Evolutionary conservation across 2,797 vertebrate genomes (phyloP).

Genomic region (Falco novaeseelandiae): DNA sequence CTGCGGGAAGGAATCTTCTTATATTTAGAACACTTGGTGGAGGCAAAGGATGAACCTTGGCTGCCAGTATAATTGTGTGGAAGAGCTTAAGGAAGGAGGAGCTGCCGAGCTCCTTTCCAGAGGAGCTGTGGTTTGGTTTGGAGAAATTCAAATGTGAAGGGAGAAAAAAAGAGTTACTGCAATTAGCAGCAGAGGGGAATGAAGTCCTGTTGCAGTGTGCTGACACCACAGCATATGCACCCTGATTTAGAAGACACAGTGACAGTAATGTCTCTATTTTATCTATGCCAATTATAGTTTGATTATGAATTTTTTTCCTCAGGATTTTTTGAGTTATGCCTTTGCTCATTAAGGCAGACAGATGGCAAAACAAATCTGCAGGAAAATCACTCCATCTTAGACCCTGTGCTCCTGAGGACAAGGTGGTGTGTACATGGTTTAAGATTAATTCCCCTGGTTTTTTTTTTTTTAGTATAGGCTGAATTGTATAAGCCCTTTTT

Average conservation of each 20-base stretch:
- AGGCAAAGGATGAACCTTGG: not conserved
- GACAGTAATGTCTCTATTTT: not conserved
- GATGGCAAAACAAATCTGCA: conserved; percentile 54
- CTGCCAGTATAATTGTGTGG: not conserved
- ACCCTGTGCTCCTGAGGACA: conserved; percentile 13
- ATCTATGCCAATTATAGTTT: not conserved
- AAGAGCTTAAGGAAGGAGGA: not conserved
- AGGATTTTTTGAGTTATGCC: not conserved
- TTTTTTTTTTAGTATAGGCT: not conserved
- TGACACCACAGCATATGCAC: not conserved
- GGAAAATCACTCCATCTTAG: not conserved
- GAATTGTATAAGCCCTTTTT: conserved; percentile 18
- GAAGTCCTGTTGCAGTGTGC: not conserved
- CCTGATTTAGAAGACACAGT: not conserved
- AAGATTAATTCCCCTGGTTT: not conserved
- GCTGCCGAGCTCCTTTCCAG: not conserved
- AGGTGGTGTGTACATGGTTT: not conserved
- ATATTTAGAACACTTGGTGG: not conserved
- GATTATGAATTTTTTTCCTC: not conserved
- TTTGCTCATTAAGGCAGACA: conserved; percentile 46
- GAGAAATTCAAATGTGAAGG: not conserved
- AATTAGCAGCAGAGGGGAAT: not conserved
- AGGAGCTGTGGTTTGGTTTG: not conserved
- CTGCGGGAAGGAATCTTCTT: not conserved
- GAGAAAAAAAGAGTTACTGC: not conserved